These are phyloP conservation scores for Zaprionus lachaisei DNA, from an alignment of 1,140 invertebrate genomes.

Conservation along the genomic window DNA sequence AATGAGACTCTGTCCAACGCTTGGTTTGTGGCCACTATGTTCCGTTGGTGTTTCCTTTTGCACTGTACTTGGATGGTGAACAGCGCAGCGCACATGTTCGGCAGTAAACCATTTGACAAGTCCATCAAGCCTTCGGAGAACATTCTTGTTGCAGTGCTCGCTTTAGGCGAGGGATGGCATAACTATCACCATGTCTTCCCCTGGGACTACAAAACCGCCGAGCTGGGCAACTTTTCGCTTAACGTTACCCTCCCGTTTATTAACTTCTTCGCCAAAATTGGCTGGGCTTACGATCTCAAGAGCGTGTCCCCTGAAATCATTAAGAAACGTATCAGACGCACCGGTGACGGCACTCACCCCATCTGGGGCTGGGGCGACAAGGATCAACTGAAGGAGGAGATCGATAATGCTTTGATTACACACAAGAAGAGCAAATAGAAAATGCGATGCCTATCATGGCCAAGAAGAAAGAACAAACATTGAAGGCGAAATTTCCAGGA, in stretches of 20 bases:
- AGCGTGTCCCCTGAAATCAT: slow-evolving; percentile 90
- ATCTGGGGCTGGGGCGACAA: slow-evolving; percentile 94
- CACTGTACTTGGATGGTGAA: slow-evolving; percentile 99
- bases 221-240: slow-evolving; percentile 91
- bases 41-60: slow-evolving; percentile 94
- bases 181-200: slow-evolving; percentile 99
- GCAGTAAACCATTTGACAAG: slow-evolving; percentile 96
- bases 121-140: slow-evolving; percentile 92
- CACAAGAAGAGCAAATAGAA: slow-evolving; percentile 86
- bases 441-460: slow-evolving; percentile 10
- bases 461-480: slow-evolving; percentile 24
- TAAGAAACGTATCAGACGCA: slow-evolving; percentile 88
- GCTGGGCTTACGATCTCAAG: slow-evolving; percentile 95
- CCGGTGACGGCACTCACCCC: slow-evolving; percentile 91
- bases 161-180: slow-evolving; percentile 95
- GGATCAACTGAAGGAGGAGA: slow-evolving; percentile 89
- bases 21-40: slow-evolving; percentile 92
- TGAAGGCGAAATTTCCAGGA: slow-evolving; percentile 30
- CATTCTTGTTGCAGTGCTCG: slow-evolving; percentile 88
- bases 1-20: slow-evolving; percentile 91
- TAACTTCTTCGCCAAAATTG: slow-evolving; percentile 92
- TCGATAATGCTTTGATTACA: slow-evolving; percentile 87
- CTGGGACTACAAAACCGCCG: slow-evolving; percentile 95
- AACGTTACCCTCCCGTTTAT: slow-evolving; percentile 95
- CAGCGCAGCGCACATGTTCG: slow-evolving; percentile 96